Percentiles rank a stretch among this genome's conserved stretches.
Conservation (phyloP, 2,888 invertebrate genomes). For the Lampropteryx suffumata region DNA sequence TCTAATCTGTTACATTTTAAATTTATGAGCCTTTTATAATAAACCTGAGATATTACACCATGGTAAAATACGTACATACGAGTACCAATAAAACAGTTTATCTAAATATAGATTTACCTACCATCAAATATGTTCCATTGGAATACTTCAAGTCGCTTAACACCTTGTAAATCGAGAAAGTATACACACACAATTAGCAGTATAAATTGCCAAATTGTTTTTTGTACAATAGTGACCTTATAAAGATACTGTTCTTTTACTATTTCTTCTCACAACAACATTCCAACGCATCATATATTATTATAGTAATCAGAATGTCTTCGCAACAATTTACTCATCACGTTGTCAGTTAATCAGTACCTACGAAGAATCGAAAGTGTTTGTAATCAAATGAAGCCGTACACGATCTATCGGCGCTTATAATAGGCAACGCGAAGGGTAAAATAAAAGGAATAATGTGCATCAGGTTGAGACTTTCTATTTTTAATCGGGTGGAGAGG, state of each 20-base stretch:
- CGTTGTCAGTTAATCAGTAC: conserved; percentile 30
- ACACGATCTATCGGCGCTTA: conserved; percentile 60
- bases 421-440: conserved; percentile 69
- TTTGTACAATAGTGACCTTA: not conserved
- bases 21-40: too few relatives aligned
- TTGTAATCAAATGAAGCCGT: conserved; percentile 51
- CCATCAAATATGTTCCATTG: too few relatives aligned
- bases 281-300: conserved; percentile 23
- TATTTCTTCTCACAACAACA: conserved; percentile 15
- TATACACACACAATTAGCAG: too few relatives aligned
- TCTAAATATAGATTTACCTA: too few relatives aligned
- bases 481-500: conserved; percentile 78
- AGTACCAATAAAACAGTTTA: too few relatives aligned
- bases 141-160: too few relatives aligned
- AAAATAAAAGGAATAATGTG: conserved; percentile 72
- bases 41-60: too few relatives aligned
- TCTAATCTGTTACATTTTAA: too few relatives aligned
- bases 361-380: conserved; percentile 57
- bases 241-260: conserved; percentile 6
- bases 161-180: too few relatives aligned
- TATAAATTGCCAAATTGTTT: not conserved
- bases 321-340: conserved; percentile 31
- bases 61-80: too few relatives aligned
- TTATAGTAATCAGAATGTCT: conserved; percentile 29
- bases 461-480: conserved; percentile 77